Evolutionary conservation across 1,140 invertebrate species (phyloP).

Genomic region (Amyelois transitella): DNA sequence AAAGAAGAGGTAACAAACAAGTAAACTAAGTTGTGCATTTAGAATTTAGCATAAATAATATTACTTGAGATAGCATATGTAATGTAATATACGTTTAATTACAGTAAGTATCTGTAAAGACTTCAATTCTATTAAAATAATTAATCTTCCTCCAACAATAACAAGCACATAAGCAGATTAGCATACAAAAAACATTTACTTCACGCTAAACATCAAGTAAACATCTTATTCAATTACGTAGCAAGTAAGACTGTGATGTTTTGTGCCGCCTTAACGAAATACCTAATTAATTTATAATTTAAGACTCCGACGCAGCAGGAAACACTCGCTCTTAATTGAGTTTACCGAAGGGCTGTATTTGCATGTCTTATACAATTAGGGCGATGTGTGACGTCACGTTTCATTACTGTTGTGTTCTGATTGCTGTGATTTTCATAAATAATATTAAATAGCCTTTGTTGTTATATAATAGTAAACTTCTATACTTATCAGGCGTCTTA

Average conservation of each 20-base stretch:
- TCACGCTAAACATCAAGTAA: not conserved
- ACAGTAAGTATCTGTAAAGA: too few relatives aligned
- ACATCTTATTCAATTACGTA: constrained; percentile 1
- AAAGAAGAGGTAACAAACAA: too few relatives aligned
- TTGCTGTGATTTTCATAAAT: not conserved
- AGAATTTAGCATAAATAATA: too few relatives aligned
- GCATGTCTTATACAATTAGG: not conserved
- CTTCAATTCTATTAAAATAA: too few relatives aligned
- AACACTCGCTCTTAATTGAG: not conserved
- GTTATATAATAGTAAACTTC: too few relatives aligned
- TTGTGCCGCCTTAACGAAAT: not conserved
- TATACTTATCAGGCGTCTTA: too few relatives aligned
- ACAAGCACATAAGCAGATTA: not conserved
- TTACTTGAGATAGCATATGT: too few relatives aligned
- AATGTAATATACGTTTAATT: too few relatives aligned
- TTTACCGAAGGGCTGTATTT: not conserved
- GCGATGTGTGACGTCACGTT: not conserved
- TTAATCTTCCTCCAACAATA: not conserved
- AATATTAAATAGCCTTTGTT: too few relatives aligned
- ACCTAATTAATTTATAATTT: constrained; percentile 3
- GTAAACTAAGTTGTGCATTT: too few relatives aligned
- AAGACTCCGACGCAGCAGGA: not conserved
- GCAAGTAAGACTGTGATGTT: not conserved
- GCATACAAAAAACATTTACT: not conserved
- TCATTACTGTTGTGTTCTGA: not conserved